Evolutionary conservation across 2,888 invertebrate genomes (phyloP).

Genomic region (Uloborus plumipes): DNA sequence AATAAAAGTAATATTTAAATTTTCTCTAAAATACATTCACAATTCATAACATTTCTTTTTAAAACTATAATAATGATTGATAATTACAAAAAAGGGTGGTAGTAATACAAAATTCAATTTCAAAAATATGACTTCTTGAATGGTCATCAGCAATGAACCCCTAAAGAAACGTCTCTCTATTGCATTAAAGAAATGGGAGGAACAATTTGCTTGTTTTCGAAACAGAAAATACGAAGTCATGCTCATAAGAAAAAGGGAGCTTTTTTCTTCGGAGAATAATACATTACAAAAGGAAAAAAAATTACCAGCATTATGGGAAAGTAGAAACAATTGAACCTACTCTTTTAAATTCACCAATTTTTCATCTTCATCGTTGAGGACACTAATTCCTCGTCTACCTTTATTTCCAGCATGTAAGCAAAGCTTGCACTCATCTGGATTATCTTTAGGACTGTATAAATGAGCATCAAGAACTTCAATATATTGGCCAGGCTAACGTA

Average conservation of each 20-base stretch:
- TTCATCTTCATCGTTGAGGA: slow-evolving; percentile 36
- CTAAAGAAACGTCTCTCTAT: no score
- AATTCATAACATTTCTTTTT: no score
- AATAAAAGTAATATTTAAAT: no score
- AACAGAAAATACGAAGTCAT: background rate
- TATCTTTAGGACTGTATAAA: slow-evolving; percentile 27
- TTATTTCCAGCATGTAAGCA: slow-evolving; percentile 42
- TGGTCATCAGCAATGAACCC: no score
- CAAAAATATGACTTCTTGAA: no score
- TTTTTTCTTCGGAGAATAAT: background rate
- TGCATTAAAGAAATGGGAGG: no score
- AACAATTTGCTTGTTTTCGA: no score
- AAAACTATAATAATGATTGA: no score
- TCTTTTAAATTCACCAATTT: slow-evolving; percentile 25
- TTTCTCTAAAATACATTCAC: no score
- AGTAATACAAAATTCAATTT: no score
- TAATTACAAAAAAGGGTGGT: no score
- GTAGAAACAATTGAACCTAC: slow-evolving; percentile 9
- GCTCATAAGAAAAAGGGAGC: background rate
- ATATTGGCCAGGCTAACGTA: slow-evolving; percentile 41
- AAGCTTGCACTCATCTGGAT: slow-evolving; percentile 42
- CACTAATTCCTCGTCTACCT: slow-evolving; percentile 43
- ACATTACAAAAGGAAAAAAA: background rate
- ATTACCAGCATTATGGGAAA: no score
- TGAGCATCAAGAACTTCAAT: slow-evolving; percentile 51